phyloP scores from a whole-genome alignment of 1,140 invertebrate genomes.

The Dreissena rostriformis region DNA sequence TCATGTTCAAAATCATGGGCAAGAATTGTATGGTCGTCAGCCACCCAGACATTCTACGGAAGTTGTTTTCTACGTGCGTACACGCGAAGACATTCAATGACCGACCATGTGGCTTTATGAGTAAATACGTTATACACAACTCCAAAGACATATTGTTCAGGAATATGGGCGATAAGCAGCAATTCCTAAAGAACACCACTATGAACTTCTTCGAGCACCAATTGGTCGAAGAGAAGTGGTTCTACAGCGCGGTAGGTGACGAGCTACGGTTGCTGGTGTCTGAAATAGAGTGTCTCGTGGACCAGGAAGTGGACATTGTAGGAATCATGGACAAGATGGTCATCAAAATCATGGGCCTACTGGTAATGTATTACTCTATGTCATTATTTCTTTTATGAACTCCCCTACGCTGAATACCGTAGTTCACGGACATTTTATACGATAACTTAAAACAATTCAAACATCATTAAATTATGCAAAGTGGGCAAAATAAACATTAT shows the following conservation, averaged over 20 bases:
- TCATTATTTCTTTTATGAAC: no score
- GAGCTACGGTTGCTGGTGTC: constrained; percentile 3
- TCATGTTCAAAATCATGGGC: constrained; percentile 50
- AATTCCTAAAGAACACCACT: constrained; percentile 29
- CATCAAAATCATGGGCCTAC: constrained; percentile 22
- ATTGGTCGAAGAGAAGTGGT: constrained; percentile 34
- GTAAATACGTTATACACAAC: constrained; percentile 36
- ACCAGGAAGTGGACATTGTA: constrained; percentile 21
- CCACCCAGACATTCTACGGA: constrained; percentile 44
- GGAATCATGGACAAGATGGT: constrained; percentile 9
- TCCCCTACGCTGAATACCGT: no score
- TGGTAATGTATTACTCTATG: constrained; percentile 25
- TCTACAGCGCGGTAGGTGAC: constrained; percentile 16
- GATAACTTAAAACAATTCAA: no score
- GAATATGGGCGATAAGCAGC: constrained; percentile 45
- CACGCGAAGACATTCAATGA: constrained; percentile 36
- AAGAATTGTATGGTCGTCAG: constrained; percentile 40
- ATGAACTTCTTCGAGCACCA: constrained; percentile 37
- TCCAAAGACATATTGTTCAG: constrained; percentile 49
- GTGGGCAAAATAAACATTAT: no score
- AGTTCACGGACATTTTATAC: no score
- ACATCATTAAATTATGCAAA: no score
- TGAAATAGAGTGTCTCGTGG: background rate
- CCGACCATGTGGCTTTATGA: constrained; percentile 48
- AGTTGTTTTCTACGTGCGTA: constrained; percentile 45